Base-by-base conservation (phyloP, 2,797 vertebrate genomes). In the Cirrhinus mrigala region DNA sequence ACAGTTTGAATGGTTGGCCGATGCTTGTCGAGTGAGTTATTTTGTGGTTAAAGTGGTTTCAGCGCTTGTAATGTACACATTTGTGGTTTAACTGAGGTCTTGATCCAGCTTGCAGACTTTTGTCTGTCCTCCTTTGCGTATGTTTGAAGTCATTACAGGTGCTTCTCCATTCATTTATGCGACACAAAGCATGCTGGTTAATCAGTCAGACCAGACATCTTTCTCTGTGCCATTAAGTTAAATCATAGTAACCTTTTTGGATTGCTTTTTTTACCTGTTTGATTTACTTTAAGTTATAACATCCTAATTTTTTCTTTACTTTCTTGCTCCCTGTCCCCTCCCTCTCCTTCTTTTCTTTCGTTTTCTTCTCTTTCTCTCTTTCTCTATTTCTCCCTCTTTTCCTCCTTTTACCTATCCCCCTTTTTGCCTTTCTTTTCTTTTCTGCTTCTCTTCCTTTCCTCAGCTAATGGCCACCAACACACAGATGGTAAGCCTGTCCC, bases 401-500 rank as follows among this genome's bases (percentile, higher is more conserved):
- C 94, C 94, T 94, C 92, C 92, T 85, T 82, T 75, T 95, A 92
- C 93, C 93, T 94, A 94, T 92, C 84, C 68, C 29, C 92, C 90
- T 93, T 90, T 95, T 96, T 96, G 94, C 96, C 95, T 96, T 93
- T 92, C 93, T 96, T 94, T 96, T 92, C 96, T 94, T 96, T 96
- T 96, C 92, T 96, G 96, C 96, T 95, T 96, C 95, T 97, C 95
- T 96, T 96, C 95, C 95, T 96, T 96, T 96, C 95, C 94, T 96
- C 97, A 99, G 98, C 96, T 98, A 96, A 96, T 98, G 98, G 98
- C 97, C 94, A 95, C 96, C 97, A 99, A 96, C 98, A 97, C 97
- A 93, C 96, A 99, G 94, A 97, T 98, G 98, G 98, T 99, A 99
- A 99, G 98, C 96, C 93, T 94, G 93, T 90, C 93, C 91, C 93